A percentile compares a stretch with the other conserved stretches of the same genome.
These are phyloP conservation scores for Nibea albiflora DNA, from an alignment of 2,113 vertebrate genomes.

Conservation along the genomic window DNA sequence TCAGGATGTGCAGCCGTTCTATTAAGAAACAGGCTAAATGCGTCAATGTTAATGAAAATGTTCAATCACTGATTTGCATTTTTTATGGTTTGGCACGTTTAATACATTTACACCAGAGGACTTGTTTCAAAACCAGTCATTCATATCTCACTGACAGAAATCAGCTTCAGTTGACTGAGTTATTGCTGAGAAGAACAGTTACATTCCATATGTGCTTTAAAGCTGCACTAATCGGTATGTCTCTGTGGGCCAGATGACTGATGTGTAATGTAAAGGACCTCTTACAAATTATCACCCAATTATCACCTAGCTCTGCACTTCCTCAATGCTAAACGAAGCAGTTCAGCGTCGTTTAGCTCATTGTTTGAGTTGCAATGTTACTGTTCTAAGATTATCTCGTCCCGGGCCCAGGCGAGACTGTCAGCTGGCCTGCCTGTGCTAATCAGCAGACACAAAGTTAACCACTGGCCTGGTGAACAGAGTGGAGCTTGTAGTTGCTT, in stretches of 20 bases:
- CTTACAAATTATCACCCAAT: background rate
- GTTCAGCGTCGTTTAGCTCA: background rate
- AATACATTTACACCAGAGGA: background rate
- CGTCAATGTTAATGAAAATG: background rate
- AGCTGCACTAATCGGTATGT: background rate
- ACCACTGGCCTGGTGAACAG: background rate
- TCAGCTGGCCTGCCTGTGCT: background rate
- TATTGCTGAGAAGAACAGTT: background rate
- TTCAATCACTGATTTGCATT: constrained; percentile 18
- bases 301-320: background rate
- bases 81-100: background rate
- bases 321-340: no score
- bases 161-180: background rate
- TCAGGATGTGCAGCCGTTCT: background rate
- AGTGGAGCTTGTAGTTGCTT: no score
- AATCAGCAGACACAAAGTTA: background rate
- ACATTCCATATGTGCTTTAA: background rate
- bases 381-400: background rate
- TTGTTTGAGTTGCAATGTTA: background rate
- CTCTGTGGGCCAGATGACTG: background rate
- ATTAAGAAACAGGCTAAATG: background rate
- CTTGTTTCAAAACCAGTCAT: background rate
- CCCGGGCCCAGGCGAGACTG: no score
- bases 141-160: background rate
- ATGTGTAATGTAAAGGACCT: background rate